Conservation (phyloP, 2,888 invertebrate genomes). For the Celastrina argiolus region DNA sequence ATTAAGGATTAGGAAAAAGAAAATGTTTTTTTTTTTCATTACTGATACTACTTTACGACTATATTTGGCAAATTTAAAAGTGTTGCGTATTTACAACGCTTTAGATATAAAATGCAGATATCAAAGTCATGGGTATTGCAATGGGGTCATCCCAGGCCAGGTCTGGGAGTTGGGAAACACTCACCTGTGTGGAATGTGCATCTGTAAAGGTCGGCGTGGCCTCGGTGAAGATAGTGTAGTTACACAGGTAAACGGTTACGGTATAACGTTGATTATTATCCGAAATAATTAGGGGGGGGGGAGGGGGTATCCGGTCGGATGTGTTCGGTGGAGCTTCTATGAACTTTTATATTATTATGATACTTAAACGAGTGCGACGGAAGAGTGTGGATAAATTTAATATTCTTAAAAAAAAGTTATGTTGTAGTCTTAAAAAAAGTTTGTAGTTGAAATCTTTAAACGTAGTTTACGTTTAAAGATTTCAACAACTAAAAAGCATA, state of each 20-base stretch:
- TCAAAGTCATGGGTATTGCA: not conserved
- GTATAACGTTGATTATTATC: too few species aligned
- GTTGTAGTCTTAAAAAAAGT: too few species aligned
- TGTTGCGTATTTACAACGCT: not conserved
- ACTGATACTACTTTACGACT: not conserved
- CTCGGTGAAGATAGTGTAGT: slow-evolving; percentile 38
- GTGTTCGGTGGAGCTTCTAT: not conserved
- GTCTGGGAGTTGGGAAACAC: slow-evolving; percentile 46
- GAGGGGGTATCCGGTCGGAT: too few species aligned
- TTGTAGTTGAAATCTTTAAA: too few species aligned
- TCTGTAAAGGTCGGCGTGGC: slow-evolving; percentile 68
- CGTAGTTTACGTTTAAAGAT: too few species aligned
- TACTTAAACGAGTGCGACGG: too few species aligned
- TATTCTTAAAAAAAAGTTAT: too few species aligned
- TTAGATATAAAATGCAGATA: not conserved
- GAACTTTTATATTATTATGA: too few species aligned
- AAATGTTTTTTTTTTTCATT: not conserved
- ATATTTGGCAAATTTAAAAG: not conserved
- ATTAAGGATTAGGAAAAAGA: too few species aligned
- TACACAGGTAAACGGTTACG: not conserved
- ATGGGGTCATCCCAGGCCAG: slow-evolving; percentile 20
- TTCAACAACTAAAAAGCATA: too few species aligned
- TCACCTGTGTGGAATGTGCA: slow-evolving; percentile 64
- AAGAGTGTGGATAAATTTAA: too few species aligned
- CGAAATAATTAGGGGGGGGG: too few species aligned